These are phyloP conservation scores for Molossus alvarezi DNA, from an alignment of 2,797 vertebrate genomes.

Conservation along the genomic window DNA sequence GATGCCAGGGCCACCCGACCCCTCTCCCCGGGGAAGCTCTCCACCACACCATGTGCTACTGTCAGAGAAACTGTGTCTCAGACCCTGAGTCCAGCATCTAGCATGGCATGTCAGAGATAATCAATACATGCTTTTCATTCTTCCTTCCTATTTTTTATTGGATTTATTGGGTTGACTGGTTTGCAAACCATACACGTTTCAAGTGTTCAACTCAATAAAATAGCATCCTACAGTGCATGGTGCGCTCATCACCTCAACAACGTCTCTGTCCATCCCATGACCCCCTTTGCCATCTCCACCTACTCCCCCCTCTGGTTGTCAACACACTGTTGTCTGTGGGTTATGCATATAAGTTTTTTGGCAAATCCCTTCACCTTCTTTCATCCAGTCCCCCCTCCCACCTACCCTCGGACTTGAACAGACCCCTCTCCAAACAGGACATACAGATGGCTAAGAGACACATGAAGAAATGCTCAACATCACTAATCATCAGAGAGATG, in stretches of 20 bases:
- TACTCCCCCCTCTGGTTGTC: not conserved
- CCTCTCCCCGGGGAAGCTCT: not conserved
- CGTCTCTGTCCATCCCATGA: not conserved
- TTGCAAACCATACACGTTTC: not conserved
- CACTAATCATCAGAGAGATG: not conserved
- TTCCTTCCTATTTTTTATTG: not conserved
- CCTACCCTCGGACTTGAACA: not conserved
- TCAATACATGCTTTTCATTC: not conserved
- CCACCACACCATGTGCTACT: not conserved
- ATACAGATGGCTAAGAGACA: not conserved
- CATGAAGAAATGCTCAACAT: not conserved
- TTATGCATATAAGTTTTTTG: not conserved
- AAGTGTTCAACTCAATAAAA: not conserved
- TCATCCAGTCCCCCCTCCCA: not conserved
- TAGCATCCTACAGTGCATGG: not conserved
- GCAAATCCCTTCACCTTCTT: not conserved
- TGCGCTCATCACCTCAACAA: not conserved
- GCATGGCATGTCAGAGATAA: not conserved
- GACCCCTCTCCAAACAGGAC: not conserved
- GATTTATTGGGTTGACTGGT: not conserved
- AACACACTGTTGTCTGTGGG: not conserved
- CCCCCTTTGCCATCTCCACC: not conserved
- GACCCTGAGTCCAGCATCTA: not conserved
- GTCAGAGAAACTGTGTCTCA: not conserved
- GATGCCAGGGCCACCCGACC: accelerated